Base-by-base conservation (phyloP, 1,140 invertebrate genomes). In the Tetramorium parvispinum region DNA sequence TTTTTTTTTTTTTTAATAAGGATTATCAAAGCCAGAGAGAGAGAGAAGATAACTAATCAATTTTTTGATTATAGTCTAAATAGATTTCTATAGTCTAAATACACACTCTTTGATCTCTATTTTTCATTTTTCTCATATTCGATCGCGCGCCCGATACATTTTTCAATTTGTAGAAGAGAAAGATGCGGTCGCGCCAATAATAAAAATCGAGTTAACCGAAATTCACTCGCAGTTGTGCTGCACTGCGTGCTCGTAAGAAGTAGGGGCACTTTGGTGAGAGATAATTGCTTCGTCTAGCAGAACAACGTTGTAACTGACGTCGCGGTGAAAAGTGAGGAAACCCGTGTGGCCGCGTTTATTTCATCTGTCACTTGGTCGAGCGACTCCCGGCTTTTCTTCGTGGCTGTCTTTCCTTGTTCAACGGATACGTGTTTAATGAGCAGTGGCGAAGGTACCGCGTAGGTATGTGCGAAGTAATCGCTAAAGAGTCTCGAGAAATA, bases 241-340 rank as follows among this genome's bases (percentile, higher is more conserved):
- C 24, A 43, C 40, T 73, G 59, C 46, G 46, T 75, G 40, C 79
- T 61, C 53, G 40, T 61, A 59, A 49, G 43, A 83, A 57, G 55
- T 66, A 66, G 61, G 76, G 76, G 70, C 86, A 88, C 88, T 89
- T 90, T 88, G 55, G 86, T 75, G 86, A 86, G 65, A 86, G 88
- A 91, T 91, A 91, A 91, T 90, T 90, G 89, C 79, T 90, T 77
- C 88, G 89, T 85, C 75, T 82, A 89, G 61, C 87, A 65, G 85
- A 90, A 90, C 89, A 89, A 90, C 73, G 85, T 90, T 90, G 88
- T 90, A 90, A 90, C 89, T 87, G 89, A 90, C 89, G 75, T 90
- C 73, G 75, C 61, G 75, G 78, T 90, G 89, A 90, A 90, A 90
- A 90, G 88, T 76, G 89, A 89, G 85, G 75, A 63, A 87, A 86